Evolutionary conservation across 2,888 invertebrate species (phyloP), one percentile per base, ranked within the genome.

Genomic region (Pristionchus entomophagus): DNA sequence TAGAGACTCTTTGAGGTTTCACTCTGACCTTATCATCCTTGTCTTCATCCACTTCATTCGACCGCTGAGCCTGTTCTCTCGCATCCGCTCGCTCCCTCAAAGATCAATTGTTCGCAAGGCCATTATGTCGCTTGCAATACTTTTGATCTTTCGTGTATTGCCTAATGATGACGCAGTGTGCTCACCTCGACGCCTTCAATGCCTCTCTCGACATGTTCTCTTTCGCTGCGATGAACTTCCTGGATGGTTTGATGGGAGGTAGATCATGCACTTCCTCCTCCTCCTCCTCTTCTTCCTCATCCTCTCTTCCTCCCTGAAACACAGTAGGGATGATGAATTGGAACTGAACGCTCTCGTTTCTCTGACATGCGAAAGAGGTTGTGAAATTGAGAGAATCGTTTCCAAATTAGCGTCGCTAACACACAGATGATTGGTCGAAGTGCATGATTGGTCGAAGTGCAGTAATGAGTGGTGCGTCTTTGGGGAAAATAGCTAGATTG

Each of bases 211-310:
- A 45, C 73, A 73, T 73, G 26, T 73, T 73, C 41, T 73, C 73
- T n/a, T 41, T 38, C 6, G 73, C 73, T 0, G 41, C n/a, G 41
- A 73, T 73, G 73, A 73, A 73, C 73, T 73, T 38, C 41, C 26
- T 73, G 26, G 73, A 6, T 17, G 73, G 73, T 41, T 26, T 10
- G 73, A 45, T 22, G 22, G 41, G 38, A 8, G 73, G n/a, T 0
- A 14, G 26, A 22, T 10, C 73, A 1, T 12, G 1, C 8, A 1
- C 26, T 26, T n/a, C 35, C 3, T 51, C 51, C 8, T 80, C 22
- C 17, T 80, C 78, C 29, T 51, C 78, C 51, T 80, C 82, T 56
- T 56, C 82, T 41, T 82, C 41, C 56, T 45, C 45, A 3, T 59
- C 41, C 56, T 82, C 49, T 5, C 82, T 14, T 35, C 59, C 26